Conservation (phyloP, 2,797 vertebrate genomes). For the Melanotaenia nigrans region DNA sequence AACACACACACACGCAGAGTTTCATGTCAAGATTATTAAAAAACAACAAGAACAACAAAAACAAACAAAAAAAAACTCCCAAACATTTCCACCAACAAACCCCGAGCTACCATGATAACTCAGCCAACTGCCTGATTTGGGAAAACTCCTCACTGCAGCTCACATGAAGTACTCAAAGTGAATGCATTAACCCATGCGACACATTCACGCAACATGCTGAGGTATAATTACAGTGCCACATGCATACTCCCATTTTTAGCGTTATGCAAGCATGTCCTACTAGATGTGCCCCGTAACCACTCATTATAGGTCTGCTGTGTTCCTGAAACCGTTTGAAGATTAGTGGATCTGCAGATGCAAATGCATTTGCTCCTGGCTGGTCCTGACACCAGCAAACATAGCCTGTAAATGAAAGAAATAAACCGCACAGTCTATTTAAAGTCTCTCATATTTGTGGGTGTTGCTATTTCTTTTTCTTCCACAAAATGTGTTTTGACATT, state of each 20-base stretch:
- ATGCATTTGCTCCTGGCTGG: constrained; percentile 39
- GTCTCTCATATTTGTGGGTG: background rate
- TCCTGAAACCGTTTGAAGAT: constrained; percentile 37
- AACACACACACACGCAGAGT: too few relatives aligned
- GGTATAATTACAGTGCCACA: background rate
- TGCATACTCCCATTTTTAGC: constrained; percentile 11
- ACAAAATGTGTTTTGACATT: too few relatives aligned
- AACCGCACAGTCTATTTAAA: constrained; percentile 9
- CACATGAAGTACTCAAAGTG: background rate
- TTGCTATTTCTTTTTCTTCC: background rate
- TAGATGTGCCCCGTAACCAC: constrained; percentile 42
- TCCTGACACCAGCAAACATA: constrained; percentile 27
- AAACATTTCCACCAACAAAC: background rate
- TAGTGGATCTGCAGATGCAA: constrained; percentile 39
- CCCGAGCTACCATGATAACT: background rate
- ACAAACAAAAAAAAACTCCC: too few relatives aligned
- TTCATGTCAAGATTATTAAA: too few relatives aligned
- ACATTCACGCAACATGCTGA: background rate
- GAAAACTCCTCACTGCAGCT: background rate
- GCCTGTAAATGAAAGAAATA: constrained; percentile 23
- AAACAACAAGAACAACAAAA: too few relatives aligned
- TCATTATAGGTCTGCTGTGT: constrained; percentile 38
- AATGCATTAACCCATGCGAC: background rate
- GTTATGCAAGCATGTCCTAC: constrained; percentile 13
- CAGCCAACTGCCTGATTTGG: background rate